A percentile compares a stretch with the other conserved stretches of the same genome.
Evolutionary conservation across 2,113 vertebrate genomes (phyloP).

Genomic region (Eonycteris spelaea): DNA sequence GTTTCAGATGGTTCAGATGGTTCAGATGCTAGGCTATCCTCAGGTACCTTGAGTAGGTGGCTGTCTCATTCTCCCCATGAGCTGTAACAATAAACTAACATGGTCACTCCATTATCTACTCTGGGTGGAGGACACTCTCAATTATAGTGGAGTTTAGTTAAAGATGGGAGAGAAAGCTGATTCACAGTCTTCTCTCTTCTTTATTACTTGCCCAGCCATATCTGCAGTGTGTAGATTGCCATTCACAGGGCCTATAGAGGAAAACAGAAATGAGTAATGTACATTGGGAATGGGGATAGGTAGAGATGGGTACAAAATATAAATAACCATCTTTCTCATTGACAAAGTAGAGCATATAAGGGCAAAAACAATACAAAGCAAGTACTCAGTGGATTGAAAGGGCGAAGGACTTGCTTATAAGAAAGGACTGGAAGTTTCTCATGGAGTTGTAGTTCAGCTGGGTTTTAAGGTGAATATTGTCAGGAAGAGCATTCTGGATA

Average conservation of each 20-base stretch:
- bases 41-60: not conserved
- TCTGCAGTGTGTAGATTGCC: not conserved
- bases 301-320: not conserved
- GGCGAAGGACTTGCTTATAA: not conserved
- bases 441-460: not conserved
- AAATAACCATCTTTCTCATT: not conserved
- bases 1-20: not conserved
- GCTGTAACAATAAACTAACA: not conserved
- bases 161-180: not conserved
- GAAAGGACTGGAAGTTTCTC: not conserved
- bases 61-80: not conserved
- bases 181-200: not conserved
- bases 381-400: not conserved
- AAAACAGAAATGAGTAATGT: not conserved
- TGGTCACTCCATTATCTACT: not conserved
- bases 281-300: not conserved
- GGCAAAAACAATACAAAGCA: not conserved
- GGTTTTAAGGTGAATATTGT: not conserved
- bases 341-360: not conserved
- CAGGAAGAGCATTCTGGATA: not conserved
- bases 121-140: not conserved
- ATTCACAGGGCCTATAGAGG: not conserved
- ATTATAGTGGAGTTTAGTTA: not conserved
- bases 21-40: not conserved
- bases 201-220: not conserved